Evolutionary conservation across 2,888 invertebrate species (phyloP), one percentile per base, ranked within the genome.

Genomic region (Tenthredo distinguenda): DNA sequence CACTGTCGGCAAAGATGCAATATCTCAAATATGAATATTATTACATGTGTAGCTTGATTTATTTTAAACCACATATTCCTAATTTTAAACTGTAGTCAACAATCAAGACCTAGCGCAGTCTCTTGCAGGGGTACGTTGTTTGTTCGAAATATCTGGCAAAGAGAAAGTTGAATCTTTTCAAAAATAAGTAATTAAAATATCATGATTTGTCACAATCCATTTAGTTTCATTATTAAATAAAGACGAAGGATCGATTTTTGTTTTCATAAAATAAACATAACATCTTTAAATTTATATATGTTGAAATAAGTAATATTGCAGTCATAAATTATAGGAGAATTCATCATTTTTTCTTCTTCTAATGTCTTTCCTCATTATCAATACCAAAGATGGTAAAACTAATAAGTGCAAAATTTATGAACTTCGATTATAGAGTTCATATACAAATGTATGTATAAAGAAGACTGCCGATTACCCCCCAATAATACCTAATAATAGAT

Each of bases 101-200:
- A 47, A 68, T 47, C 7, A 26, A 65, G 9, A 37, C 10, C 9
- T 71, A 50, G 68, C 40, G 62, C 47, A 83, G 10, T 68, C 47
- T 83, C 50, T 83, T 83, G 83, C 83, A 68, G 71, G 83, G 83
- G 83, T 71, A 68, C 83, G 68, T 62, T 81, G 26, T 81, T 62
- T 62, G 58, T 47, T 68, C 83, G 50, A 83, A 83, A 71, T 83
- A 83, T 83, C 83, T 68, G 83, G 83, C 83, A 83, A 68, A 68
- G 83, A 68, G 68, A 83, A 83, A 83, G 83, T 83, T 83, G 83
- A 83, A 83, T 47, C 43, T 83, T 15, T 68, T 82, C 1, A 47
- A 83, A 9, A 68, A 6, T 43, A 77, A 55, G 34, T 34, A 55
- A 77, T 31, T 34, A 18, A 62, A 77, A 81, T 58, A 26, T 62